A percentile compares a stretch with the other conserved stretches of the same genome.
These are phyloP conservation scores for Epinotia brunnichana DNA, from an alignment of 2,888 invertebrate genomes.

Conservation along the genomic window DNA sequence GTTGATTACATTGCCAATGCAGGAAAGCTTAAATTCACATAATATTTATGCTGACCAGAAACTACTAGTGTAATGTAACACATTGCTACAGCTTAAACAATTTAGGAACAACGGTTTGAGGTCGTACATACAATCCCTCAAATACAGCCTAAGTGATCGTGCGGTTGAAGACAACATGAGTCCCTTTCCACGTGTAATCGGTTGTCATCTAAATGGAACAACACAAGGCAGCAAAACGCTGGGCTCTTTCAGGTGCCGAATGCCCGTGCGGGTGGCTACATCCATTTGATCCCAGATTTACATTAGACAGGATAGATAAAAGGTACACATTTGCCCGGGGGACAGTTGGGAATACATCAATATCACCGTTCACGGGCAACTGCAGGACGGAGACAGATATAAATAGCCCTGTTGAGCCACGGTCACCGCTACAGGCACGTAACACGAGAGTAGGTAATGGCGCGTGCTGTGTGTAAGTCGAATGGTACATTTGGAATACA, in stretches of 20 bases:
- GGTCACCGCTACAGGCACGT: too few species aligned
- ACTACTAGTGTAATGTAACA: constrained; percentile 23
- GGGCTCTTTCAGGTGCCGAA: neutral
- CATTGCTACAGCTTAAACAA: constrained; percentile 25
- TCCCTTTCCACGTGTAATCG: neutral
- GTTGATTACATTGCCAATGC: constrained; percentile 29
- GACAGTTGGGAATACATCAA: too few species aligned
- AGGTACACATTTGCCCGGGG: too few species aligned
- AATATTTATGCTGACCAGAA: constrained; percentile 9
- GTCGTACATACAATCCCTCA: constrained; percentile 7
- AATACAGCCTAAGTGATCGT: neutral
- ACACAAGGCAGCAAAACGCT: neutral
- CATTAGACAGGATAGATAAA: too few species aligned
- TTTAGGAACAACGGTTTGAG: constrained; percentile 19
- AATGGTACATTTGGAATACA: too few species aligned
- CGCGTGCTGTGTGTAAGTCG: too few species aligned
- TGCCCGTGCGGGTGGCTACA: neutral
- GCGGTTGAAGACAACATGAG: neutral
- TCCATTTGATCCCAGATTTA: too few species aligned
- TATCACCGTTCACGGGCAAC: too few species aligned
- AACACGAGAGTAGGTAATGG: too few species aligned
- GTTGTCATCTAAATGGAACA: neutral
- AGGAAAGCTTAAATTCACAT: constrained; percentile 18
- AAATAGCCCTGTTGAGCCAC: too few species aligned
- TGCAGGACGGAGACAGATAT: too few species aligned